Conservation (phyloP, 2,888 invertebrate genomes). For the Tolmerus cingulatus region DNA sequence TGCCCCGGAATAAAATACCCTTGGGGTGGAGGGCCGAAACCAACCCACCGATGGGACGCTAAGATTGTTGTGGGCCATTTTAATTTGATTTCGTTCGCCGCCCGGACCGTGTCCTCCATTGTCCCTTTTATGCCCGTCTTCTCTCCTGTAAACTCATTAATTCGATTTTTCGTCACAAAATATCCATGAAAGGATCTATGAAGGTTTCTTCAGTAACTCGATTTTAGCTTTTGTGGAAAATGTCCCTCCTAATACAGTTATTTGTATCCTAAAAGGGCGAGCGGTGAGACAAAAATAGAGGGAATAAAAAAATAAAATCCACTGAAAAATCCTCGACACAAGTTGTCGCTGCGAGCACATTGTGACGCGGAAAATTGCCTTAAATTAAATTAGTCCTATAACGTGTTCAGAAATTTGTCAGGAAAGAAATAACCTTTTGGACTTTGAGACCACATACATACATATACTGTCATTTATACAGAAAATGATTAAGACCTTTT, state of each 20-base stretch:
- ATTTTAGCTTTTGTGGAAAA: slow-evolving; percentile 32
- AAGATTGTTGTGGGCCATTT: slow-evolving; percentile 27
- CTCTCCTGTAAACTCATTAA: slow-evolving; percentile 28
- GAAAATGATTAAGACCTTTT: no score
- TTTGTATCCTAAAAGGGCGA: slow-evolving; percentile 1
- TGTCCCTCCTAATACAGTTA: slow-evolving; percentile 21
- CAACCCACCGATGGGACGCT: neutral
- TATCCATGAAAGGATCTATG: slow-evolving; percentile 30
- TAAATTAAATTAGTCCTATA: neutral
- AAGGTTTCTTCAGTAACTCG: slow-evolving; percentile 8
- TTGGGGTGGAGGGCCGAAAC: neutral
- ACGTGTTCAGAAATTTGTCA: neutral
- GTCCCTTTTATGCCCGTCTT: slow-evolving; percentile 11
- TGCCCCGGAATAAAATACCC: neutral
- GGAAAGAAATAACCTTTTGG: neutral
- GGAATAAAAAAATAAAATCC: neutral
- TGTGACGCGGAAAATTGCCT: neutral
- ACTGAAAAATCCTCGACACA: neutral
- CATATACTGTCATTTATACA: no score
- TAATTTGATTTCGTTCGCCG: slow-evolving; percentile 21
- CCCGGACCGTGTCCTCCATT: neutral
- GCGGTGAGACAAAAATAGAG: neutral
- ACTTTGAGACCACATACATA: neutral
- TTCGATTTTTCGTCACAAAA: slow-evolving; percentile 29
- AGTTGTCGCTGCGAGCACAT: neutral